phyloP scores from a whole-genome alignment of 2,113 vertebrate genomes.

The Notarius quadriscutis region DNA sequence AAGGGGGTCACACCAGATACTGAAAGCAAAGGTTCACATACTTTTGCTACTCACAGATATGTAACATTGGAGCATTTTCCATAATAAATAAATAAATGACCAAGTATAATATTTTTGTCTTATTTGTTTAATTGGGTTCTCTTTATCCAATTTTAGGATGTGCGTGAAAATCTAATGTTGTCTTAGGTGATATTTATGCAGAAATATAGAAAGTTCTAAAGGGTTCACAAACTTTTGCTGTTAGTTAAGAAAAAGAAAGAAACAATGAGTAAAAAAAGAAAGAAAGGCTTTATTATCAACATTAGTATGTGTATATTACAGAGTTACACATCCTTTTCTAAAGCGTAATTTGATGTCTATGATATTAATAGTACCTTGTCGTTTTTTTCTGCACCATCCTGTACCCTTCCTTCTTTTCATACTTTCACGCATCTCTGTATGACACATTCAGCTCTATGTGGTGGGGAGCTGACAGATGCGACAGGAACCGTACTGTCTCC shows the following conservation, averaged over 20 bases:
- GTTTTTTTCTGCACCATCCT: constrained; percentile 18
- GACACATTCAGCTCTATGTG: constrained; percentile 78
- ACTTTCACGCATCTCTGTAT: background rate
- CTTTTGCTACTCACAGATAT: too few relatives aligned
- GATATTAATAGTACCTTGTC: background rate
- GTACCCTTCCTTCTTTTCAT: constrained; percentile 18
- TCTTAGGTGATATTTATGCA: too few relatives aligned
- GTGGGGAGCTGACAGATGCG: constrained; percentile 83
- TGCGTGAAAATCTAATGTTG: too few relatives aligned
- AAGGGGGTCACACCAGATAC: too few relatives aligned
- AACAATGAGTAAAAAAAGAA: background rate
- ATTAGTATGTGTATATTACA: background rate
- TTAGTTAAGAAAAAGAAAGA: background rate
- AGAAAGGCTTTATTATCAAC: background rate
- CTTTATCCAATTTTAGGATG: too few relatives aligned
- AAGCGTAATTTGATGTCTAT: background rate
- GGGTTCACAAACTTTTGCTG: too few relatives aligned
- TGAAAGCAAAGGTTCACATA: too few relatives aligned
- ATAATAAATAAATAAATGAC: too few relatives aligned
- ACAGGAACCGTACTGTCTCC: constrained; percentile 86
- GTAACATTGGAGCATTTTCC: too few relatives aligned
- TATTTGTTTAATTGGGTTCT: too few relatives aligned
- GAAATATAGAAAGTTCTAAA: too few relatives aligned
- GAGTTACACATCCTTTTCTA: background rate
- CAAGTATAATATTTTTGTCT: too few relatives aligned